A percentile compares a stretch with the other conserved stretches of the same genome.
Evolutionary conservation across 2,888 invertebrate genomes (phyloP).

Genomic region (Myopa tessellatipennis): DNA sequence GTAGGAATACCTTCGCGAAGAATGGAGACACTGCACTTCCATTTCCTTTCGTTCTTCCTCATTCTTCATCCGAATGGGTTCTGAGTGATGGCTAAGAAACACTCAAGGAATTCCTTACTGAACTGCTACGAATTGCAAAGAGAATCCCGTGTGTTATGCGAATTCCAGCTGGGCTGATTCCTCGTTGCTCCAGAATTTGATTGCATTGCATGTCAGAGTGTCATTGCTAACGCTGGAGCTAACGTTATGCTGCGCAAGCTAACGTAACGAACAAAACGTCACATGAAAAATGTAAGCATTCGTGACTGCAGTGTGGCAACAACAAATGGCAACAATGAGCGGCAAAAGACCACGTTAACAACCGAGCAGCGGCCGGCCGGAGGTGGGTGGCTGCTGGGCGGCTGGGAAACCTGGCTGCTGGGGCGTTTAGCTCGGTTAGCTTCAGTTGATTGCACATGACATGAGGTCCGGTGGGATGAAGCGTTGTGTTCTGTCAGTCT

Average conservation of each 20-base stretch:
- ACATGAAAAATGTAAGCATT: slow-evolving; percentile 28
- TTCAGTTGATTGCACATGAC: slow-evolving; percentile 35
- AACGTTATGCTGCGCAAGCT: slow-evolving; percentile 28
- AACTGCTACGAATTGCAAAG: too few species aligned
- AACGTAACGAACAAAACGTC: slow-evolving; percentile 21
- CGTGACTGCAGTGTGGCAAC: slow-evolving; percentile 12
- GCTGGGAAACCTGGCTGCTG: not conserved
- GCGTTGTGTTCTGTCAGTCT: slow-evolving; percentile 20
- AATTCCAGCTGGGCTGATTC: too few species aligned
- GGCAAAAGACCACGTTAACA: slow-evolving; percentile 35
- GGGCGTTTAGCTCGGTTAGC: not conserved
- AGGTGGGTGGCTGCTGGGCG: not conserved
- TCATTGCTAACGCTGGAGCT: slow-evolving; percentile 14
- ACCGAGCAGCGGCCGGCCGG: slow-evolving; percentile 7
- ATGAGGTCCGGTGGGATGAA: slow-evolving; percentile 31
- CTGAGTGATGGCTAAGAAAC: too few species aligned
- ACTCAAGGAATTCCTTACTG: not conserved
- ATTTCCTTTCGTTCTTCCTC: too few species aligned
- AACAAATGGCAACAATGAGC: not conserved
- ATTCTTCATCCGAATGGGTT: too few species aligned
- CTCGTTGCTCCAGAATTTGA: slow-evolving; percentile 18
- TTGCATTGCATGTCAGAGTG: slow-evolving; percentile 29
- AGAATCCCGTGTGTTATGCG: not conserved
- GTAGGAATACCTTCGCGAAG: not conserved
- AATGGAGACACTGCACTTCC: too few species aligned